These are phyloP conservation scores for Salvelinus fontinalis DNA, from an alignment of 2,113 vertebrate genomes.

Conservation along the genomic window DNA sequence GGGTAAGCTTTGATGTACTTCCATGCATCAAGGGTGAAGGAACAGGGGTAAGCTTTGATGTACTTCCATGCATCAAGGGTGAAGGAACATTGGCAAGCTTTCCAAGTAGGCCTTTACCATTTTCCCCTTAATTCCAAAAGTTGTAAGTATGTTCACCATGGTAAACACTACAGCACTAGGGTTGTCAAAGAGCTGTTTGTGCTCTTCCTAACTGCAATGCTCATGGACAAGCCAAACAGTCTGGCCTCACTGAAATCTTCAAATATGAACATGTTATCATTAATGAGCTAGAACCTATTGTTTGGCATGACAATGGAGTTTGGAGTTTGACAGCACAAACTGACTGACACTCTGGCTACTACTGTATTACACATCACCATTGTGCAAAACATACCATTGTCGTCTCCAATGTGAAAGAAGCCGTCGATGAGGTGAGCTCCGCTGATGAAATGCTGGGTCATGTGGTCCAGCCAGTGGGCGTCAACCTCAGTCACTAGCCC, in stretches of 20 bases:
- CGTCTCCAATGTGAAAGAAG: slow-evolving; percentile 81
- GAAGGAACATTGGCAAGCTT: slow-evolving; percentile 33
- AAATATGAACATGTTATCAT: not conserved
- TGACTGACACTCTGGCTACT: not conserved
- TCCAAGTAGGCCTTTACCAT: slow-evolving; percentile 18
- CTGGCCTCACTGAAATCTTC: not conserved
- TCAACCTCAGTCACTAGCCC: slow-evolving; percentile 82
- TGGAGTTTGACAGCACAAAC: not conserved
- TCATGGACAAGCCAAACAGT: not conserved
- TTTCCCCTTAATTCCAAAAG: not conserved
- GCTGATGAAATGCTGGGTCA: slow-evolving; percentile 94
- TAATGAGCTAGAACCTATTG: not conserved
- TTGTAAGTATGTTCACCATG: not conserved
- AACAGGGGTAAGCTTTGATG: slow-evolving; percentile 32
- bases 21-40: not conserved
- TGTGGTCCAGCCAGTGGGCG: slow-evolving; percentile 94
- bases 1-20: slow-evolving; percentile 17
- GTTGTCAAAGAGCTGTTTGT: slow-evolving; percentile 5
- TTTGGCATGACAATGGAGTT: not conserved
- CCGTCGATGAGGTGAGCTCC: slow-evolving; percentile 88
- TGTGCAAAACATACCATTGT: slow-evolving; percentile 41
- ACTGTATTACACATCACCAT: not conserved
- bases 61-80: not conserved
- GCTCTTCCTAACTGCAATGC: not conserved
- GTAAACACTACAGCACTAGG: too few relatives aligned